A percentile compares a stretch with the other conserved stretches of the same genome.
Evolutionary conservation across 2,888 invertebrate genomes (phyloP).

Genomic region (Bruchidius siliquastri): DNA sequence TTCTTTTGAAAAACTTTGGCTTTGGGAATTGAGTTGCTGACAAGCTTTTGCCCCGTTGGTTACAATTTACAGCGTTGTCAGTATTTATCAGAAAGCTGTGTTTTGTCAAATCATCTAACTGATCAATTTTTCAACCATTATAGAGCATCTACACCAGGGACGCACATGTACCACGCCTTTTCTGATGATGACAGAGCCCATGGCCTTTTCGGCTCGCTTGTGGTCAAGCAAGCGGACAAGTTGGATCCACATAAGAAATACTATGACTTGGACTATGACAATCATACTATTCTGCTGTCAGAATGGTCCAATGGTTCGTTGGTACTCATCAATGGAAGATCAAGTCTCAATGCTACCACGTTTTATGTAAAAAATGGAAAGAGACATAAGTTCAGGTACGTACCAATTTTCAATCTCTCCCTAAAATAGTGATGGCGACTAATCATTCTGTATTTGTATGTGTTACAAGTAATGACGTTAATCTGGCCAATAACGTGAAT

Average conservation of each 20-base stretch:
- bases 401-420: too few relatives aligned
- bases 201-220: conserved; percentile 66
- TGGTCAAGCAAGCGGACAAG: conserved; percentile 63
- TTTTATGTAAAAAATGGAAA: conserved; percentile 57
- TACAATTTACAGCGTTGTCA: too few relatives aligned
- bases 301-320: conserved; percentile 56
- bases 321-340: conserved; percentile 62
- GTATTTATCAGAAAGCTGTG: too few relatives aligned
- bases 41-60: too few relatives aligned
- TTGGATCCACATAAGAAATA: conserved; percentile 56
- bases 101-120: too few relatives aligned
- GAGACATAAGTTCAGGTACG: conserved; percentile 49
- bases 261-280: conserved; percentile 67
- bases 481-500: too few relatives aligned
- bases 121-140: neutral
- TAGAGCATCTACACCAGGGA: conserved; percentile 62
- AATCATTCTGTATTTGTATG: too few relatives aligned
- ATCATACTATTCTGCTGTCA: conserved; percentile 64
- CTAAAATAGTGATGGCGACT: too few relatives aligned
- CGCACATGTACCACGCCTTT: conserved; percentile 70
- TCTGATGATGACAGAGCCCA: conserved; percentile 65
- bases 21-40: too few relatives aligned
- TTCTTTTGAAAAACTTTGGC: too few relatives aligned
- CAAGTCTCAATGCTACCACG: conserved; percentile 44
- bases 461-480: too few relatives aligned